Base-by-base conservation (phyloP, 1,140 invertebrate genomes). In the Colletes gigas region DNA sequence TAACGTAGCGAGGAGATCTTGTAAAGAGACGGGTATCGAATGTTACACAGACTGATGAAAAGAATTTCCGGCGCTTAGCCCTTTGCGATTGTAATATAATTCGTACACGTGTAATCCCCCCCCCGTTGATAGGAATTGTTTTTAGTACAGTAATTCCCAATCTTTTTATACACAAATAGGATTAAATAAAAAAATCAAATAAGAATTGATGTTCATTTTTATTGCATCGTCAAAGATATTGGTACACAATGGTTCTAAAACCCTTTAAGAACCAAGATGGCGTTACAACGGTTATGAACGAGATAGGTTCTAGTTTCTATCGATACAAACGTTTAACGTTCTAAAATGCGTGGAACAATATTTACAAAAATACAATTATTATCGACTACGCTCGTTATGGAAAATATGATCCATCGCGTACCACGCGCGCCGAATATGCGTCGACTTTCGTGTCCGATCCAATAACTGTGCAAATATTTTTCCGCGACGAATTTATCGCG, bases 341-440 rank as follows among this genome's bases (percentile, higher is more conserved):
- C 44, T 44, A 44, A 57, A 4, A 12, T 68, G 65, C 47, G 57
- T 15, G 47, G 17, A 68, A 54, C 41, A 47, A 77, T 68, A 68
- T 77, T 68, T 77, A 77, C 15, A 54, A 50, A 50, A 68, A 77
- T 68, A 77, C 65, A 77, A 68, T 77, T 77, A 68, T 77, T 77
- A 67, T 59, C 15, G 0, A 47, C 0, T 21, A 4, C 8, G 14
- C 17, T 19, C 30, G 50, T 17, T 12, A 15, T 44, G n/a, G 14
- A 39, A 10, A 10, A 17, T 44, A 10, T 6, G 21, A 41, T 59
- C 6, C 3, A 15, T 1, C 8, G 62, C 15, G 39, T 30, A 50
- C 44, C 44, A 3, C 44, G 9, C 15, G 4, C 39, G 9, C 4
- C 12, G 0, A 15, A 9, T 30, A 30, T 54, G 12, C 44, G 9